Base-by-base conservation (phyloP, 2,113 vertebrate species). In the Thamnophis sirtalis region DNA sequence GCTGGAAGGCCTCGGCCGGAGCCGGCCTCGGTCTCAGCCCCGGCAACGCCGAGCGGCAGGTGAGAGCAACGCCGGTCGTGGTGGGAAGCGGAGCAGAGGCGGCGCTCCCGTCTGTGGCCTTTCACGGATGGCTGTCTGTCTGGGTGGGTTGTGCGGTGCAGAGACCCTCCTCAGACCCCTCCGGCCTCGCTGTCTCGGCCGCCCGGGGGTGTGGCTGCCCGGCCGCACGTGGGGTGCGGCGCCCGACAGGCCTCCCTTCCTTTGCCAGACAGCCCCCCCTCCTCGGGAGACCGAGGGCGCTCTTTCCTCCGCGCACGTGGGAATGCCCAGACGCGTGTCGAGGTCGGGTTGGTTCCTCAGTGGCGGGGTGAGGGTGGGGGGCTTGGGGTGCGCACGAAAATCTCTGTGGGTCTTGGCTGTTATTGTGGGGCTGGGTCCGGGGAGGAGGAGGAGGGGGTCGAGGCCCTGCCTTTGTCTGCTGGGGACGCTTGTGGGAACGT, bases 11-110 rank as follows among this genome's bases (percentile, higher is more conserved):
- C 84, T 19, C 60, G 3, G 56, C 28, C 28, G 6, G 49, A 24
- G 19, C 90, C 49, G 48, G 84, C 84, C 90, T 63, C 84, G 84
- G 48, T 56, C 84, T 63, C 84, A n/a, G 84, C 90, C 55, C 84
- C 55, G 43, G 24, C 28, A 13, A 38, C 43, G 90, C 48, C 5
- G 48, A 60, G 86, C 68, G 51, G 68, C 58, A 91, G 91, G 91
- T 73, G n/a, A 68, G 89, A 33, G 4, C 19, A 0, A 3, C 26
- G 43, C 56, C 48, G 58, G n/a, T 13, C 22, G 4, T 53, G 0
- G 9, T 24, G n/a, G 54, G 53, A 3, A 9, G 22, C 3, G 3
- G 22, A 28, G 33, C 4, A 9, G 56, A 13, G 24, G 48, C 0
- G 10, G 8, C 7, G 43, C 28, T 6, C 8, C 24, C 3, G 2